Conservation (phyloP, 2,797 vertebrate species). For the Poecilia picta region DNA sequence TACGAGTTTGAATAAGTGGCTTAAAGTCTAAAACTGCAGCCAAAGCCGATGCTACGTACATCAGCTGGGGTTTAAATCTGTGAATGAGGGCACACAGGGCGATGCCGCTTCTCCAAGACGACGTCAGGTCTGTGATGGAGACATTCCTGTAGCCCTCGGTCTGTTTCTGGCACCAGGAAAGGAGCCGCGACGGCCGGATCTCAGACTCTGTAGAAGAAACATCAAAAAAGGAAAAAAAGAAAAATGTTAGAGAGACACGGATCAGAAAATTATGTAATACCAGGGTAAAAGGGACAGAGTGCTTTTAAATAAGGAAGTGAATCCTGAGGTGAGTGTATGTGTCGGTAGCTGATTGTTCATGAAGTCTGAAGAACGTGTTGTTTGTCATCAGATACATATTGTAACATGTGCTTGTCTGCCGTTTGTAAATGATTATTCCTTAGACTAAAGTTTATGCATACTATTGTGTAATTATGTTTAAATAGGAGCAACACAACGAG, state of each 20-base stretch:
- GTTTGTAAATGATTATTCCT: slow-evolving; percentile 20
- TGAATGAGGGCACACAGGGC: slow-evolving; percentile 95
- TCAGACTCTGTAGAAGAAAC: slow-evolving; percentile 86
- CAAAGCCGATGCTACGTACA: slow-evolving; percentile 79
- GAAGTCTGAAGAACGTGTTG: slow-evolving; percentile 3
- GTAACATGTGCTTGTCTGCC: slow-evolving; percentile 18
- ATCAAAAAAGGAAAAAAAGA: neutral
- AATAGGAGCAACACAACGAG: slow-evolving; percentile 8
- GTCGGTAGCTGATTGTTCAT: slow-evolving; percentile 23
- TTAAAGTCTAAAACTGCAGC: neutral
- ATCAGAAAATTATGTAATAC: slow-evolving; percentile 27
- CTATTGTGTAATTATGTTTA: neutral
- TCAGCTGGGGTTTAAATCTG: slow-evolving; percentile 91
- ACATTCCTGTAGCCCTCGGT: slow-evolving; percentile 91
- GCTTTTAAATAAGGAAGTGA: slow-evolving; percentile 11
- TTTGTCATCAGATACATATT: slow-evolving; percentile 3
- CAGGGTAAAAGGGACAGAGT: neutral
- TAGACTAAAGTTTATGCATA: slow-evolving; percentile 1
- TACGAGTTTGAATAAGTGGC: neutral
- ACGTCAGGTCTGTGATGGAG: slow-evolving; percentile 86
- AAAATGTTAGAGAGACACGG: neutral
- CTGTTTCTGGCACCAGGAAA: slow-evolving; percentile 97
- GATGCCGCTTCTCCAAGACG: slow-evolving; percentile 90
- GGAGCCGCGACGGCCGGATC: slow-evolving; percentile 88
- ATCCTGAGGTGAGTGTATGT: slow-evolving; percentile 33